Base-by-base conservation (phyloP, 2,113 vertebrate species). In the Hucho hucho region DNA sequence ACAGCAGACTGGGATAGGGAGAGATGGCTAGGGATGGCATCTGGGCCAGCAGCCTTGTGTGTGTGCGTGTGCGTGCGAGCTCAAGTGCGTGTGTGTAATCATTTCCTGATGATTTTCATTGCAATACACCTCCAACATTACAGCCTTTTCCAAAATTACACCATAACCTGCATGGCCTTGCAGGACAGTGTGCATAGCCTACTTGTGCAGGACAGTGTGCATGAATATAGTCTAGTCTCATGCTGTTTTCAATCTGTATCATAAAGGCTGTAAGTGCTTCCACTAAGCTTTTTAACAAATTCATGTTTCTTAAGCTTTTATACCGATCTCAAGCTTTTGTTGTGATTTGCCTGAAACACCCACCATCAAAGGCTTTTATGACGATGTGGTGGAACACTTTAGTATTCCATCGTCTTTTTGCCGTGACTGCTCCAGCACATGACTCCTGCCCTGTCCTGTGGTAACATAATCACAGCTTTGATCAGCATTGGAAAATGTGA, bases 321-420 rank as follows among this genome's bases (percentile, higher is more conserved):
- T 37, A 0, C 76, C 75, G 86, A 87, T 90, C 84, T 87, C 69
- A 88, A 84, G 88, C 88, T 82, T 88, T 90, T 85, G 87, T 88
- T 85, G 76, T 89, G 18, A 12, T 83, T 83, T 72, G 28, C 81
- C 73, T 72, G 72, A 88, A 81, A 83, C 75, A 71, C 70, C 65
- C 63, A 77, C 83, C 86, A 87, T 88, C 83, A 84, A 83, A 73
- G 84, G 88, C 87, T 91, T 92, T 89, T 81, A 80, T 64, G 28
- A 72, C 64, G 71, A 49, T 16, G 47, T 4, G 47, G 47, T 49
- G 12, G 59, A 75, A 84, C 80, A 79, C 83, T 89, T 74, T 84
- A 16, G 25, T 73, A 72, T 79, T 87, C 77, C 67, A 88, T 89
- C 85, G 85, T 81, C 87, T 88, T 86, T 86, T 75, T 46, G 58